Percentiles rank a stretch among this genome's conserved stretches.
Conservation (phyloP, 2,113 vertebrate genomes). For the Sialia sialis region DNA sequence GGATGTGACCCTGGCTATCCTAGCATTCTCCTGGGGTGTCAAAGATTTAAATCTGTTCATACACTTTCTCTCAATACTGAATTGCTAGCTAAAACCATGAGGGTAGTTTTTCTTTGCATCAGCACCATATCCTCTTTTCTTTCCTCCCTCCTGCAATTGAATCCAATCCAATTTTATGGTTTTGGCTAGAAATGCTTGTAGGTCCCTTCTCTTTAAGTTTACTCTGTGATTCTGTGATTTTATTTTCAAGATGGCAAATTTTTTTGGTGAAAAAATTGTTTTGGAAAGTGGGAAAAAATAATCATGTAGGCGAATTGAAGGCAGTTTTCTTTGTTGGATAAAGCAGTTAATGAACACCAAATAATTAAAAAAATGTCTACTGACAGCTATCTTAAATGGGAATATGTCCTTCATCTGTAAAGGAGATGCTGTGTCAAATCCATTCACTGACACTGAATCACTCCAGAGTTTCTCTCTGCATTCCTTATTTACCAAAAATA, state of each 20-base stretch:
- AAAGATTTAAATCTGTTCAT: not conserved
- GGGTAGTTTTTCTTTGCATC: not conserved
- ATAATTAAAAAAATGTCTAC: not conserved
- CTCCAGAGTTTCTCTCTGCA: not conserved
- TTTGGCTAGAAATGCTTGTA: not conserved
- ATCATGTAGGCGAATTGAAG: not conserved
- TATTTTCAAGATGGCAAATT: not conserved
- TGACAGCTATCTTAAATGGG: not conserved
- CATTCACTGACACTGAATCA: not conserved
- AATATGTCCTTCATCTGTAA: not conserved
- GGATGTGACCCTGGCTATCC: not conserved
- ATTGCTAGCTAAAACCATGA: not conserved
- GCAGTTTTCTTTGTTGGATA: not conserved
- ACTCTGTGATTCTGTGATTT: not conserved
- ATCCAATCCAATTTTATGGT: not conserved
- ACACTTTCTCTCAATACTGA: not conserved
- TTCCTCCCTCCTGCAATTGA: rapidly evolving
- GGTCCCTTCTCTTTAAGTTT: not conserved
- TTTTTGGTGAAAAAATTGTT: not conserved
- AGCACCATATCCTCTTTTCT: not conserved
- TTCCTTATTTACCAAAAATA: not conserved
- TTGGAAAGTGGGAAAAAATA: not conserved
- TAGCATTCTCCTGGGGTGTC: not conserved
- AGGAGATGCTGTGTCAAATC: not conserved
- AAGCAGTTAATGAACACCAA: not conserved